phyloP scores from a whole-genome alignment of 2,888 invertebrate species.

The Drosophila affinis region DNA sequence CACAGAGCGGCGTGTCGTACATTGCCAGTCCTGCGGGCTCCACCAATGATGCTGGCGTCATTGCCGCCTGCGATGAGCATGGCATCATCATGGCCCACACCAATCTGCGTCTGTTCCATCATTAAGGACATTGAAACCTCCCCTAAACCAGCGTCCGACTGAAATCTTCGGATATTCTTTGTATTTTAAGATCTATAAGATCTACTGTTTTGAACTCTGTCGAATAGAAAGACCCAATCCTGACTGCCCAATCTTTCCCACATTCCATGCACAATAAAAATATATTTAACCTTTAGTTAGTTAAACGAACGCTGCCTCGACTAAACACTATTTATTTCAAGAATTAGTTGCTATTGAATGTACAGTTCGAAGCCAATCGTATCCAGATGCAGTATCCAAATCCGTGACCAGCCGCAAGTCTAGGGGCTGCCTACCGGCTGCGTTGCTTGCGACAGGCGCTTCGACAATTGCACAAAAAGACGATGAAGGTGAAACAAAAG shows the following conservation, averaged over 20 bases:
- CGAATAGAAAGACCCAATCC: neutral
- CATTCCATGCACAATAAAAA: conserved; percentile 45
- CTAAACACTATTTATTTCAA: conserved; percentile 70
- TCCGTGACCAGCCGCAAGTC: conserved; percentile 8
- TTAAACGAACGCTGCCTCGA: conserved; percentile 66
- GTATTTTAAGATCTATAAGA: conserved; percentile 11
- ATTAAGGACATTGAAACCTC: conserved; percentile 85
- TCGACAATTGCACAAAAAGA: conserved; percentile 86
- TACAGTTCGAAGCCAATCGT: conserved; percentile 53
- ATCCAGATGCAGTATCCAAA: neutral
- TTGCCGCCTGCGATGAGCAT: conserved; percentile 96
- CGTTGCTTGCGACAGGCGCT: conserved; percentile 76
- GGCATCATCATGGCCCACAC: conserved; percentile 94
- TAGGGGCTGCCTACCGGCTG: conserved; percentile 50
- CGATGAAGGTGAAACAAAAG: conserved; percentile 86
- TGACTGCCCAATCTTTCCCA: conserved; percentile 37
- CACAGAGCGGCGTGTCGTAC: conserved; percentile 95
- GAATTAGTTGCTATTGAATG: conserved; percentile 72
- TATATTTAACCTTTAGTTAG: conserved; percentile 56
- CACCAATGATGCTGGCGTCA: conserved; percentile 94
- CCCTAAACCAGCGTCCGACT: neutral
- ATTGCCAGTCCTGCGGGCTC: conserved; percentile 98
- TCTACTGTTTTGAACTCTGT: neutral
- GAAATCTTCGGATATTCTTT: neutral
- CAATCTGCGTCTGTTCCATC: conserved; percentile 96